These are phyloP conservation scores for Clavelina lepadiformis DNA, from an alignment of 23 tunicate species.

Conservation along the genomic window DNA sequence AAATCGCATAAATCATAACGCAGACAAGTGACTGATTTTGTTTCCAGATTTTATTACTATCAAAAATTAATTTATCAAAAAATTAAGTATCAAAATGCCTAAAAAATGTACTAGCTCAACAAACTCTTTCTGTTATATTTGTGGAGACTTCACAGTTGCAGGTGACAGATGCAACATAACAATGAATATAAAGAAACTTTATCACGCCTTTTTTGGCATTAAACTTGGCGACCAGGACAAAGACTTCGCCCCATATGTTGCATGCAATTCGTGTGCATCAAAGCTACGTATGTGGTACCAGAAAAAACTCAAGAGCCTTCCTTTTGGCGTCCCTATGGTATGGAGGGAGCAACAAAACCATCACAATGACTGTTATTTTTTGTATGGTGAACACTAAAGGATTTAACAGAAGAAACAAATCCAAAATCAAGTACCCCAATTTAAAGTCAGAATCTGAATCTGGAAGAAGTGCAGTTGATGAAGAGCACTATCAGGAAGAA, in stretches of 20 bases:
- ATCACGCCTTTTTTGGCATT: conserved; percentile 12
- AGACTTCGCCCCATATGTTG: conserved; percentile 17
- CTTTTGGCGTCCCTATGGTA: conserved; percentile 21
- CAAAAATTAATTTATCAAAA: conserved; percentile 11
- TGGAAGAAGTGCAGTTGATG: conserved; percentile 23
- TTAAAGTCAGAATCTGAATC: conserved; percentile 17
- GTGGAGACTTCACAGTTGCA: conserved; percentile 31
- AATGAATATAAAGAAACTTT: conserved; percentile 5
- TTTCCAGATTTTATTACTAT: conserved; percentile 6
- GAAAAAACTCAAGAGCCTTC: conserved; percentile 22
- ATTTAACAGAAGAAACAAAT: conserved; percentile 1
- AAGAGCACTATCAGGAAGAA: conserved; percentile 10
- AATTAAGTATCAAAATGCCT: conserved; percentile 12
- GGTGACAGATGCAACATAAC: conserved; percentile 15
- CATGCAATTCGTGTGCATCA: conserved; percentile 17
- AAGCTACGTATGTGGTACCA: conserved; percentile 22
- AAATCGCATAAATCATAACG: too few relatives aligned
- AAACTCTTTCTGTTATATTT: conserved; percentile 22
- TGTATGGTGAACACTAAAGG: neutral
- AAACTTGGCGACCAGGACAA: conserved; percentile 32
- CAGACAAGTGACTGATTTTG: conserved; percentile 10
- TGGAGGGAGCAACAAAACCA: conserved; percentile 31
- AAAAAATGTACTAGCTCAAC: conserved; percentile 12
- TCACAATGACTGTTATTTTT: conserved; percentile 22
- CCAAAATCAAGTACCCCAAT: conserved; percentile 12